Evolutionary conservation across 2,888 invertebrate species (phyloP).

Genomic region (Hartigia nigra): DNA sequence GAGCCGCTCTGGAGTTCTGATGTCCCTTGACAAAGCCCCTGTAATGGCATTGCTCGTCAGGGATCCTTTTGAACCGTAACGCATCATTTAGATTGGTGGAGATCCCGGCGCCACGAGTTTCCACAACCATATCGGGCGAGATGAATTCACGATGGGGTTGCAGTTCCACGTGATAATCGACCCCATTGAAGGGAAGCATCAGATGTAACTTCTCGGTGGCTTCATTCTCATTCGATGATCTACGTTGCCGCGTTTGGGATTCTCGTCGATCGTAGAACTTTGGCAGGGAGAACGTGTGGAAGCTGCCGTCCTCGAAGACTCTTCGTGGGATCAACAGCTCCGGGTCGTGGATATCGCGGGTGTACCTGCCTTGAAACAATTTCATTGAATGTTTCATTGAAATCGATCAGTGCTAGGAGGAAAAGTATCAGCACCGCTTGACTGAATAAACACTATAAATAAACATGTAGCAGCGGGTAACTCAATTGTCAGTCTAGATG

Average conservation of each 20-base stretch:
- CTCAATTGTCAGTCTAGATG: neutral
- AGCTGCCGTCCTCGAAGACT: slow-evolving; percentile 63
- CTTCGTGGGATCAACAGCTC: slow-evolving; percentile 67
- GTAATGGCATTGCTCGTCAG: slow-evolving; percentile 67
- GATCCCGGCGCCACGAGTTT: slow-evolving; percentile 70
- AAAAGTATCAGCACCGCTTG: neutral
- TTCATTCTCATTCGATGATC: slow-evolving; percentile 30
- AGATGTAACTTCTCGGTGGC: slow-evolving; percentile 50
- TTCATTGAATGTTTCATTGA: neutral
- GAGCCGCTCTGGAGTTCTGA: slow-evolving; percentile 66
- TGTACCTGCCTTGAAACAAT: slow-evolving; percentile 60
- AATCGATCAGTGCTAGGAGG: neutral
- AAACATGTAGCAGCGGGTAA: neutral
- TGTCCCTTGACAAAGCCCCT: slow-evolving; percentile 66
- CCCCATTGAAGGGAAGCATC: slow-evolving; percentile 52
- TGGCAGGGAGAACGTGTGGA: slow-evolving; percentile 65
- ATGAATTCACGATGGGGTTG: slow-evolving; percentile 68
- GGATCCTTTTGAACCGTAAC: slow-evolving; percentile 43
- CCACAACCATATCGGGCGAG: slow-evolving; percentile 75
- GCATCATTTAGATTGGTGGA: slow-evolving; percentile 62
- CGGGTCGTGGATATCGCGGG: slow-evolving; percentile 65
- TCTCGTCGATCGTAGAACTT: slow-evolving; percentile 63
- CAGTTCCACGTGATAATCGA: slow-evolving; percentile 66
- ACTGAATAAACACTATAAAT: neutral
- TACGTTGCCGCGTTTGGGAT: slow-evolving; percentile 37